Evolutionary conservation across 2,797 vertebrate genomes (phyloP).

Genomic region (Darevskia mixta): DNA sequence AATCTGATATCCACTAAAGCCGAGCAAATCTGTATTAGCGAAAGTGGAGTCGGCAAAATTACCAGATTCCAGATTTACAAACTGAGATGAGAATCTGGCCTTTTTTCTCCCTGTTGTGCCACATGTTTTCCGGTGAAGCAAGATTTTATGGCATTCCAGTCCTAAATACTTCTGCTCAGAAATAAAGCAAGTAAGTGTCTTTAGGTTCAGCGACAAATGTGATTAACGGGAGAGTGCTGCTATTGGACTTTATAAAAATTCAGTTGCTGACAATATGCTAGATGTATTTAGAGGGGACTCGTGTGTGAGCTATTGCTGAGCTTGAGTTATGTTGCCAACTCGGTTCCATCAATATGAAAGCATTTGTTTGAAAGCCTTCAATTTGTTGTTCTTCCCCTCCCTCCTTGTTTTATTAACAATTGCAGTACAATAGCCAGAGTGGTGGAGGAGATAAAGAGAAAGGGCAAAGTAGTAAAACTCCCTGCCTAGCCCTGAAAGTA

Average conservation of each 20-base stretch:
- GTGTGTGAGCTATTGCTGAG: constrained; percentile 25
- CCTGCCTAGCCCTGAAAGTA: not conserved
- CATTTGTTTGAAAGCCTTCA: constrained; percentile 21
- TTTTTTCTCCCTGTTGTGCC: constrained; percentile 25
- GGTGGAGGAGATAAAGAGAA: not conserved
- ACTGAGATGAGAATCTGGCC: constrained; percentile 5
- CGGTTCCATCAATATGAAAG: constrained; percentile 30
- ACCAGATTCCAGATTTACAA: constrained; percentile 32
- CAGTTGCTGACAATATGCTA: constrained; percentile 1
- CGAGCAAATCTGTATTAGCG: constrained; percentile 44
- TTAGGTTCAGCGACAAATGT: not conserved
- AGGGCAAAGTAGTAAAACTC: not conserved
- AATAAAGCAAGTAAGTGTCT: not conserved
- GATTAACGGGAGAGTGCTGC: constrained; percentile 19
- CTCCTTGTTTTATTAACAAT: constrained; percentile 10
- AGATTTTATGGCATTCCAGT: not conserved
- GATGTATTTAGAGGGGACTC: constrained; percentile 35
- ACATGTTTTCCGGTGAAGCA: not conserved
- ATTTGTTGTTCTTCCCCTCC: not conserved
- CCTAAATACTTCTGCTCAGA: not conserved
- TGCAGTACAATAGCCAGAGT: not conserved
- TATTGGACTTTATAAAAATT: constrained; percentile 40
- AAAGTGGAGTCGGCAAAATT: constrained; percentile 31
- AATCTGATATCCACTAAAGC: constrained; percentile 57
- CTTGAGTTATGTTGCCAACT: constrained; percentile 18